These are phyloP conservation scores for Python bivittatus DNA, from an alignment of 2,113 vertebrate species.

Conservation along the genomic window DNA sequence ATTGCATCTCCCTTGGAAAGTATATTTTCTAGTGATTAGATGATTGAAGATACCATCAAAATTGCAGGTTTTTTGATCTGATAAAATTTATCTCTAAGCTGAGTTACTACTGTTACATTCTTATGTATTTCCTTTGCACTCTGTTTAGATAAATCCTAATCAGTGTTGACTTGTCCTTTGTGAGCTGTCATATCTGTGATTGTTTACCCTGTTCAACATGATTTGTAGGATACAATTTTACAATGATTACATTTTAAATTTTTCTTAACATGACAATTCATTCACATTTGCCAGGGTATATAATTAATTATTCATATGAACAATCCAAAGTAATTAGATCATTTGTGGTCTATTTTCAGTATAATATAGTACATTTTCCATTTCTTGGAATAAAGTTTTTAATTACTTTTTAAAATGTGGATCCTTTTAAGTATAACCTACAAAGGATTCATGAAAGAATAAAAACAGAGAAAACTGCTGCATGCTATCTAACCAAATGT, in stretches of 20 bases:
- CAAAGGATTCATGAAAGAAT: neutral
- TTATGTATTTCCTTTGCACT: conserved; percentile 25
- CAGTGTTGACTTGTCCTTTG: conserved; percentile 51
- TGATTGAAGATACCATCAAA: neutral
- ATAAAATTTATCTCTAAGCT: neutral
- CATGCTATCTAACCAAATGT: neutral
- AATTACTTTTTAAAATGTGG: neutral
- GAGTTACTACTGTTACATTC: conserved; percentile 51
- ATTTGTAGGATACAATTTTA: conserved; percentile 58
- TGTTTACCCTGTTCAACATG: conserved; percentile 49
- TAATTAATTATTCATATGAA: conserved; percentile 36
- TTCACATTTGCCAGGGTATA: conserved; percentile 53
- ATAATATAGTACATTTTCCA: conserved; percentile 13
- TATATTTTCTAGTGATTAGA: neutral
- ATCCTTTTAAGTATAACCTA: neutral
- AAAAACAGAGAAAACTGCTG: neutral
- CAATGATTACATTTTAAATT: conserved; percentile 49
- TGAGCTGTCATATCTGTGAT: conserved; percentile 50
- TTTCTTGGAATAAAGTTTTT: neutral
- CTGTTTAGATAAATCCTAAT: conserved; percentile 51
- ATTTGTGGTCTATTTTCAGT: conserved; percentile 41
- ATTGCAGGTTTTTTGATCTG: too few relatives aligned
- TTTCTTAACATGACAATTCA: conserved; percentile 45
- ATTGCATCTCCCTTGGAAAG: neutral
- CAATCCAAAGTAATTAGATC: conserved; percentile 52